Evolutionary conservation across 1,140 invertebrate genomes (phyloP), one percentile per base, ranked within the genome.

Genomic region (Trigoniulus corallinus): DNA sequence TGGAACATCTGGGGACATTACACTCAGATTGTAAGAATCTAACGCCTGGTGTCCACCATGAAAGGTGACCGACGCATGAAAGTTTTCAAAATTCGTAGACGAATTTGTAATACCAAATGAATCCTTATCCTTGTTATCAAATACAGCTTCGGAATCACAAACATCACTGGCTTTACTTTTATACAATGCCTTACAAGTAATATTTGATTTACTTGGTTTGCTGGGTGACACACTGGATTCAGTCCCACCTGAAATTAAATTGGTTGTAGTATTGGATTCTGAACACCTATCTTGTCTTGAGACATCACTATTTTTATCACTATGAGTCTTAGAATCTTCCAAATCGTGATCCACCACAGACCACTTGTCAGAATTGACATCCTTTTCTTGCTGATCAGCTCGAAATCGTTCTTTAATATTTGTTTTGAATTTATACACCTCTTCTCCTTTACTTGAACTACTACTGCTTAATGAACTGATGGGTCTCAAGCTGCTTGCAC

Each of bases 361-460:
- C 4, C 7, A 4, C 4, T 4, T 7, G 15, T 43, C 15, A 10
- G 15, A 22, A 39, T 39, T 10, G 34, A 39, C 10, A 12, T 39
- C 10, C 18, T 43, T 22, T 22, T 7, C 20, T 43, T 49, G 22
- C 25, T 58, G 24, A 45, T 68, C 69, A 25, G 68, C 61, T 15
- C 64, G 64, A 60, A 94, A 94, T 43, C 88, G 72, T 61, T 89
- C 80, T 56, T 92, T 89, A 53, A 95, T 94, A 56, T 84, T 87
- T 57, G 86, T 92, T 68, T 95, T 95, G 68, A 92, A 93, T 68
- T 95, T 93, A 69, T 93, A 93, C 44, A 73, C 76, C 56, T 59
- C 59, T 37, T 54, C 54, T 50, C 27, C 57, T 34, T 15, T 34
- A 34, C 15, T 34, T 34, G 29, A 34, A 34, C 29, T 34, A 7